Evolutionary conservation across 1,140 invertebrate genomes (phyloP).

Genomic region (Drosophila saltans): DNA sequence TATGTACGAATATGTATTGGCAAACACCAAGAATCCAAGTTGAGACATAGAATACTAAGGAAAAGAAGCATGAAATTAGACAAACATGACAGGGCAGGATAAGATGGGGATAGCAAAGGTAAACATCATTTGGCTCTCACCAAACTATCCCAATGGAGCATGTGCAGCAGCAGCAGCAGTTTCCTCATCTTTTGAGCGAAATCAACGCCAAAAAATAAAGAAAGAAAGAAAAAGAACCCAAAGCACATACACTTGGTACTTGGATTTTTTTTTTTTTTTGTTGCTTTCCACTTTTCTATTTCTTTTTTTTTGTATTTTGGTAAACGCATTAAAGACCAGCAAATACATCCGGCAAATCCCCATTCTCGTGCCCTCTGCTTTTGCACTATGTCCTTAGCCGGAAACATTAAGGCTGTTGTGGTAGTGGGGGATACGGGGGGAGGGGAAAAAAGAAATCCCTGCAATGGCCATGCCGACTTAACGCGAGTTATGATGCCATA

Average conservation of each 20-base stretch:
- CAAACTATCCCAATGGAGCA: constrained; percentile 8
- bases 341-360: constrained; percentile 61
- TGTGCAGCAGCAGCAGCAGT: constrained; percentile 7
- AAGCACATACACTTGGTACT: background rate
- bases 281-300: background rate
- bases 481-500: constrained; percentile 6
- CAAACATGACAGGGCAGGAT: constrained; percentile 37
- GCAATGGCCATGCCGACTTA: constrained; percentile 9
- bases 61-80: constrained; percentile 54
- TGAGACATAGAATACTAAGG: constrained; percentile 1
- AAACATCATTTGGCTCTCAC: constrained; percentile 66
- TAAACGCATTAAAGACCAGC: constrained; percentile 69
- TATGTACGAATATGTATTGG: background rate
- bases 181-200: constrained; percentile 2
- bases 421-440: too few species aligned
- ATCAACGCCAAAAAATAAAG: constrained; percentile 33
- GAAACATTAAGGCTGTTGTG: constrained; percentile 54
- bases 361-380: constrained; percentile 5
- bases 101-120: constrained; percentile 34
- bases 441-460: background rate
- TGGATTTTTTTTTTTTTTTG: background rate
- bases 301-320: constrained; percentile 9
- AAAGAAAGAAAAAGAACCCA: background rate
- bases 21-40: constrained; percentile 1
- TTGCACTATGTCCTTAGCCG: constrained; percentile 32